A percentile compares a stretch with the other conserved stretches of the same genome.
Conservation (phyloP, 2,113 vertebrate species). For the Phylloscopus trochiloides region DNA sequence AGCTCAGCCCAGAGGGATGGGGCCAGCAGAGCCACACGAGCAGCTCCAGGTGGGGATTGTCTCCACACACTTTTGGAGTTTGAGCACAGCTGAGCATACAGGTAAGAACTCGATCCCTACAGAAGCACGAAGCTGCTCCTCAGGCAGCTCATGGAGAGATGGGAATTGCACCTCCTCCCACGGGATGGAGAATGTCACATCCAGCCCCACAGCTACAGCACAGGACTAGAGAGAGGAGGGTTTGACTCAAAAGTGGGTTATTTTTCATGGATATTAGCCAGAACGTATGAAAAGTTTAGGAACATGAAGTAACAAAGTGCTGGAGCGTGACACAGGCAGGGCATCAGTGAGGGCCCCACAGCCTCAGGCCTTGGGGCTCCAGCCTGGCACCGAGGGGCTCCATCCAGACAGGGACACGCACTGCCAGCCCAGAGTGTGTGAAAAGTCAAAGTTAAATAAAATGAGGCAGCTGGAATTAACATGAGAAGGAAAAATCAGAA, state of each 20-base stretch:
- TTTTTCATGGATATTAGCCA: conserved; percentile 48
- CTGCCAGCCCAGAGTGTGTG: not conserved
- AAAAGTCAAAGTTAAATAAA: conserved; percentile 10
- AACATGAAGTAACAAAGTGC: conserved; percentile 16
- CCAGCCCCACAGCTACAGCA: not conserved
- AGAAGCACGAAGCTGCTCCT: not conserved
- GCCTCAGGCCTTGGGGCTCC: not conserved
- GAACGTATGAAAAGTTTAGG: conserved; percentile 52
- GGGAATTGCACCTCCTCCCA: not conserved
- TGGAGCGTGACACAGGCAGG: conserved; percentile 44
- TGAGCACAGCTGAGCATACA: not conserved
- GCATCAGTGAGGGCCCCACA: not conserved
- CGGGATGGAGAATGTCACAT: not conserved
- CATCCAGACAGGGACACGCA: not conserved
- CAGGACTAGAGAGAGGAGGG: not conserved
- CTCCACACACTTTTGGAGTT: not conserved
- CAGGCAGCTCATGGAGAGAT: not conserved
- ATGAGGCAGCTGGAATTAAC: conserved; percentile 30
- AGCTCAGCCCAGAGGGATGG: not conserved
- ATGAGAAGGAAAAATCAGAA: conserved; percentile 38
- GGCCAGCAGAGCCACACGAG: not conserved
- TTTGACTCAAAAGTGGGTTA: not conserved
- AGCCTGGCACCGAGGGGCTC: not conserved
- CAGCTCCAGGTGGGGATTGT: not conserved
- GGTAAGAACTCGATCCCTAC: not conserved